phyloP scores from a whole-genome alignment of 2,797 vertebrate species.

The Erethizon dorsatum region DNA sequence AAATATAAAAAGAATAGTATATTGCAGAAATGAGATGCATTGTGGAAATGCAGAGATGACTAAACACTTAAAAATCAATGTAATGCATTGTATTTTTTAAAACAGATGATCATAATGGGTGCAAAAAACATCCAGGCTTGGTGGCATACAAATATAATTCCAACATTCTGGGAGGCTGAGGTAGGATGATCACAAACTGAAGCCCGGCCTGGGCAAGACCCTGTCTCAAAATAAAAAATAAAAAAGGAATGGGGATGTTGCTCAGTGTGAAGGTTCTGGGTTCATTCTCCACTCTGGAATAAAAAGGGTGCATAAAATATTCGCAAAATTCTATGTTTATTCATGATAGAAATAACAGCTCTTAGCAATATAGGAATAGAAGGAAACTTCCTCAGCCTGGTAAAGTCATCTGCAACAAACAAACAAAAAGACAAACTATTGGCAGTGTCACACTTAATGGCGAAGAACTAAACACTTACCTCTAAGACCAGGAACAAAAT shows the following conservation, averaged over 20 bases:
- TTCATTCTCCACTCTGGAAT: neutral
- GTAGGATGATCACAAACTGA: neutral
- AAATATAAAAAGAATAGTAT: neutral
- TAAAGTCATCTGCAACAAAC: neutral
- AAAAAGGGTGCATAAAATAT: neutral
- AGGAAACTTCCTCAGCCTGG: neutral
- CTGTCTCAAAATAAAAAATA: neutral
- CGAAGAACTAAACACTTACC: neutral
- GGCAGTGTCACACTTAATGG: neutral
- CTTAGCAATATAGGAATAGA: neutral
- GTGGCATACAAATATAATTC: neutral
- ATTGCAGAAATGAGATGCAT: neutral
- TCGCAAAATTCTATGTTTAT: neutral
- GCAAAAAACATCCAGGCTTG: neutral
- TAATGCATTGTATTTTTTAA: neutral
- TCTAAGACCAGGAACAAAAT: neutral
- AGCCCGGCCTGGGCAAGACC: neutral
- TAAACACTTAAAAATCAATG: slow-evolving; percentile 26
- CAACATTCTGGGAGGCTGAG: neutral
- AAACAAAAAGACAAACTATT: too few relatives aligned
- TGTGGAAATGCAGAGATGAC: neutral
- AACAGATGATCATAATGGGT: neutral
- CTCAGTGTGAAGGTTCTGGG: neutral
- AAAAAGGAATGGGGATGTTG: neutral
- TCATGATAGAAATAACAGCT: neutral